Conservation (phyloP, 2,888 invertebrate genomes). For the Platerodrilus igneus region DNA sequence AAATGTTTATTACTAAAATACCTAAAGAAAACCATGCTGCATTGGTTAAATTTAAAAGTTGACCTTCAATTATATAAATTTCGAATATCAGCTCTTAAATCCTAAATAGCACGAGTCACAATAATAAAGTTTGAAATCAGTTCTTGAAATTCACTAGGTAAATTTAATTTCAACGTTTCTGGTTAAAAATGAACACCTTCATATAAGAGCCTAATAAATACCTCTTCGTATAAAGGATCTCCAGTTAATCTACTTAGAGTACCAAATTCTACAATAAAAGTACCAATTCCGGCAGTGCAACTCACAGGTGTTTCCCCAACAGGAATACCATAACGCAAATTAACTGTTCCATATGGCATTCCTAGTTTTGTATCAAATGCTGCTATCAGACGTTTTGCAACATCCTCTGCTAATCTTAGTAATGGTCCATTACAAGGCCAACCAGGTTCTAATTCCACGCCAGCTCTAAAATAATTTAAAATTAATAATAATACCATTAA, state of each 20-base stretch:
- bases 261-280: conserved; percentile 95
- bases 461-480: conserved; percentile 56
- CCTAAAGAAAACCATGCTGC: too few relatives aligned
- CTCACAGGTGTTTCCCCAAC: conserved; percentile 93
- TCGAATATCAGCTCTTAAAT: too few relatives aligned
- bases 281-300: conserved; percentile 97
- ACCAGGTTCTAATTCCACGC: conserved; percentile 77
- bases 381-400: conserved; percentile 84
- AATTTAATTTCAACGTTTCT: background rate
- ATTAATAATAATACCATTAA: too few relatives aligned
- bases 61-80: too few relatives aligned
- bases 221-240: conserved; percentile 90
- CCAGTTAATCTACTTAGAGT: conserved; percentile 89
- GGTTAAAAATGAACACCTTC: background rate
- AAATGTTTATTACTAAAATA: too few relatives aligned
- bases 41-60: too few relatives aligned
- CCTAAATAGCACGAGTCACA: background rate
- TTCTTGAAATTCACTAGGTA: too few relatives aligned
- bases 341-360: conserved; percentile 98
- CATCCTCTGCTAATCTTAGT: conserved; percentile 87
- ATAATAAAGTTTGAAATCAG: background rate
- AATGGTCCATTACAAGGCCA: conserved; percentile 98
- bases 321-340: conserved; percentile 87
- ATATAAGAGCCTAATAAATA: conserved; percentile 37
- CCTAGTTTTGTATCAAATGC: conserved; percentile 88